Conservation (phyloP, 1,140 invertebrate genomes). For the Drosophila kikkawai region DNA sequence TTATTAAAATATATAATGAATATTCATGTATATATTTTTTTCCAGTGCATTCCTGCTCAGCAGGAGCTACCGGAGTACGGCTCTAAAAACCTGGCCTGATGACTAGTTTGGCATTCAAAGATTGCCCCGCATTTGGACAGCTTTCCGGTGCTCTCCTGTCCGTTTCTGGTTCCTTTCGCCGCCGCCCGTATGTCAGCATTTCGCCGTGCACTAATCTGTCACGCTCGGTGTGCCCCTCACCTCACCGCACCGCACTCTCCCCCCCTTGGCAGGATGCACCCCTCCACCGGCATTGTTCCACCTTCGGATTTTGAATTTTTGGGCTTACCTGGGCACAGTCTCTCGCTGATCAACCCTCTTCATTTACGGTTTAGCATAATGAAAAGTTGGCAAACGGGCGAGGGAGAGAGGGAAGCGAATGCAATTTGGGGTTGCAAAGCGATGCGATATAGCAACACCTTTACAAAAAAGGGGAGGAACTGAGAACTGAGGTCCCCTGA, state of each 20-base stretch:
- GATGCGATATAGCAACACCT: slow-evolving; percentile 52
- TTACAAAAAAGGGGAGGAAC: slow-evolving; percentile 32
- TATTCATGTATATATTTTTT: neutral
- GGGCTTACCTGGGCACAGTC: slow-evolving; percentile 55
- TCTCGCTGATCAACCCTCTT: slow-evolving; percentile 72
- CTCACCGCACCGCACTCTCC: neutral
- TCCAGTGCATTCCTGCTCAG: neutral
- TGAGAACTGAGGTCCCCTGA: slow-evolving; percentile 5
- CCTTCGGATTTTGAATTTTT: slow-evolving; percentile 28
- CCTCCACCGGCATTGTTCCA: slow-evolving; percentile 39
- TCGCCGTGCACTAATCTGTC: slow-evolving; percentile 71
- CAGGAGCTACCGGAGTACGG: neutral
- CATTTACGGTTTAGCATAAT: slow-evolving; percentile 82
- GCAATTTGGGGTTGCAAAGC: slow-evolving; percentile 80
- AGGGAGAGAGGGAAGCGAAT: slow-evolving; percentile 54
- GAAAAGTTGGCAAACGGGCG: slow-evolving; percentile 72
- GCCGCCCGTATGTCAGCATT: slow-evolving; percentile 76
- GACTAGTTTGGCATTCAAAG: slow-evolving; percentile 62
- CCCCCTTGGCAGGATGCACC: slow-evolving; percentile 4
- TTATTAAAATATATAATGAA: too few species aligned
- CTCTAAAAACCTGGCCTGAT: slow-evolving; percentile 25
- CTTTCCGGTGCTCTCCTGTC: slow-evolving; percentile 18
- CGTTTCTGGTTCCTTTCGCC: slow-evolving; percentile 13
- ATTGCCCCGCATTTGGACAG: slow-evolving; percentile 65
- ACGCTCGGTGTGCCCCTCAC: slow-evolving; percentile 52